These are phyloP conservation scores for Heterodera schachtii DNA, from an alignment of 1,140 invertebrate genomes.

Conservation along the genomic window DNA sequence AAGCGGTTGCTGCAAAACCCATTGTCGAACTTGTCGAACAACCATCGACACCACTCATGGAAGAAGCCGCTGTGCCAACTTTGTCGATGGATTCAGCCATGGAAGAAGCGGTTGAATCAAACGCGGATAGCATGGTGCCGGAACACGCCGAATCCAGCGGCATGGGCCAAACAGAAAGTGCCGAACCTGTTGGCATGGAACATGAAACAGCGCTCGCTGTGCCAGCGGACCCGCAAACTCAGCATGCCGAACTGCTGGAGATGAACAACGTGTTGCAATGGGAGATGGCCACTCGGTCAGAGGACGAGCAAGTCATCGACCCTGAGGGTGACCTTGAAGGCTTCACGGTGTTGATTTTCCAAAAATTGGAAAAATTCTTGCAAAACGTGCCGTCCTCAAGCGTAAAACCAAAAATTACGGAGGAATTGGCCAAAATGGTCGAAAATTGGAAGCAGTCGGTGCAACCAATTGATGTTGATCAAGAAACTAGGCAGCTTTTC, in stretches of 20 bases:
- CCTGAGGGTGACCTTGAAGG: not conserved
- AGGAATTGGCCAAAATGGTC: not conserved
- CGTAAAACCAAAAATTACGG: not conserved
- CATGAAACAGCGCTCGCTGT: too few species aligned
- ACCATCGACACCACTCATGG: too few species aligned
- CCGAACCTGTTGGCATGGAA: too few species aligned
- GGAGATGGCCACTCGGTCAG: not conserved
- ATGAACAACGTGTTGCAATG: not conserved
- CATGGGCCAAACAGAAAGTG: too few species aligned
- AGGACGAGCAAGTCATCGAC: not conserved
- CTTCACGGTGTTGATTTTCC: not conserved
- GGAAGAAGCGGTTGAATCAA: too few species aligned
- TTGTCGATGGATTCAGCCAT: too few species aligned
- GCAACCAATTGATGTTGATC: not conserved
- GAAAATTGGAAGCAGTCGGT: not conserved
- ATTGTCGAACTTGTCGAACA: too few species aligned
- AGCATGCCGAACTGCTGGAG: not conserved
- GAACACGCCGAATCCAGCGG: too few species aligned
- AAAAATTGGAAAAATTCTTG: not conserved
- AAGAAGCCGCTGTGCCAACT: too few species aligned
- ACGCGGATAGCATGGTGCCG: too few species aligned
- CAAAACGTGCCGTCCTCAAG: not conserved
- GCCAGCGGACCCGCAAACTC: not conserved
- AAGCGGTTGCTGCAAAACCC: too few species aligned
- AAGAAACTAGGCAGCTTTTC: not conserved